These are phyloP conservation scores for Drosophila ficusphila DNA, from an alignment of 1,140 invertebrate species.

Conservation along the genomic window DNA sequence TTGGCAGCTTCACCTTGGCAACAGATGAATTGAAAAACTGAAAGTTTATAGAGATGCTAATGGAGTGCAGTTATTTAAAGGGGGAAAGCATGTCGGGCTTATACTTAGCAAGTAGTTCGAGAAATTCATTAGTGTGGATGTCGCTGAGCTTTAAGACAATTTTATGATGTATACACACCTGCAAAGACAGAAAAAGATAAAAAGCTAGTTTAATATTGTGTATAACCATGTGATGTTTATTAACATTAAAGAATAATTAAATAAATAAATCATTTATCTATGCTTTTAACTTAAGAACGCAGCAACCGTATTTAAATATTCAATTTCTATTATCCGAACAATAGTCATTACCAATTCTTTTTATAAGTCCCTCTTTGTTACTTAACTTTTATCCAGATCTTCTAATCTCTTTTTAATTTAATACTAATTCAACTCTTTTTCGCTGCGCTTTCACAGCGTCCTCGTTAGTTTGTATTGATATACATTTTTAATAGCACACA, in stretches of 20 bases:
- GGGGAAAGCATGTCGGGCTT: not conserved
- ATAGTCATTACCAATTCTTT: not conserved
- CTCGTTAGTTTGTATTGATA: not conserved
- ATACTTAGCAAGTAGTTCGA: not conserved
- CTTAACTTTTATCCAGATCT: not conserved
- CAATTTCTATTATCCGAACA: too few species aligned
- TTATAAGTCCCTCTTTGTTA: not conserved
- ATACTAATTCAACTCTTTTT: not conserved
- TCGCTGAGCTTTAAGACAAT: not conserved
- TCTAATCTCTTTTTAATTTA: not conserved
- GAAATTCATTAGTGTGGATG: not conserved
- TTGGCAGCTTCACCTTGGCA: constrained; percentile 31
- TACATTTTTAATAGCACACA: constrained; percentile 1
- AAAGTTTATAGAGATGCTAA: constrained; percentile 21
- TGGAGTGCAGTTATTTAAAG: constrained; percentile 6
- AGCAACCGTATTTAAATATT: too few species aligned
- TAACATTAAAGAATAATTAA: not conserved
- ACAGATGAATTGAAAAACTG: constrained; percentile 30
- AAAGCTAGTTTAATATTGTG: not conserved
- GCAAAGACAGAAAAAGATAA: constrained; percentile 21
- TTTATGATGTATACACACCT: constrained; percentile 34
- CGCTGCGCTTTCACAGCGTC: not conserved
- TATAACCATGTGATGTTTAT: not conserved
- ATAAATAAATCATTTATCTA: too few species aligned
- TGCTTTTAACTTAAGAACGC: too few species aligned